phyloP scores from a whole-genome alignment of 2,888 invertebrate genomes.

The Limnephilus lunatus region DNA sequence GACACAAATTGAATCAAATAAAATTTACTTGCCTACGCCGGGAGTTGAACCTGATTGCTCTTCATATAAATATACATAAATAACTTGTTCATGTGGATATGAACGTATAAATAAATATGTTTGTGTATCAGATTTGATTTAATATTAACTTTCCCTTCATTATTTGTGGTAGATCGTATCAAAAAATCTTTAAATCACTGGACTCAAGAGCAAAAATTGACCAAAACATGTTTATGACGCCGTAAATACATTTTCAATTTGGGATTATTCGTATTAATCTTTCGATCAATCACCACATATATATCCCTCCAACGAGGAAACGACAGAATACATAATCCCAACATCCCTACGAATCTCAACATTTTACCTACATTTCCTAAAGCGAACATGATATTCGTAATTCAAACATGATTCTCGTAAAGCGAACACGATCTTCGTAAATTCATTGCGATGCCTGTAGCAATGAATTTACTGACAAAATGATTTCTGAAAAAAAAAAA shows the following conservation, averaged over 20 bases:
- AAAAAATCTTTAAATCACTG: no score
- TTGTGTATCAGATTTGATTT: no score
- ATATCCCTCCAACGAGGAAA: background rate
- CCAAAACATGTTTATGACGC: no score
- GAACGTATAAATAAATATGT: no score
- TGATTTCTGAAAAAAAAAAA: background rate
- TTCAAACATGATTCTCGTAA: background rate
- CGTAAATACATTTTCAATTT: background rate
- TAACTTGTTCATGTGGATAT: no score
- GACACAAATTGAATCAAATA: no score
- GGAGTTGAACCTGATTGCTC: no score
- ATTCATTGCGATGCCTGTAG: background rate
- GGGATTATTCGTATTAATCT: background rate
- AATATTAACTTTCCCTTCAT: no score
- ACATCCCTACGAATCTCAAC: background rate
- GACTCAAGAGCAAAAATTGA: no score
- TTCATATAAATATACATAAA: no score
- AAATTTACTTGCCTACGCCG: no score
- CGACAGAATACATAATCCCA: background rate
- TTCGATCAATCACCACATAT: background rate
- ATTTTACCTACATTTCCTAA: background rate
- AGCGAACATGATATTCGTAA: background rate
- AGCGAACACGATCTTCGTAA: background rate
- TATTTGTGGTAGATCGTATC: no score
- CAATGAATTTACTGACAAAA: background rate